A percentile compares a stretch with the other conserved stretches of the same genome.
Evolutionary conservation across 92 coral and sea anemone species (phyloP).

Genomic region (Pocillopora grandis): DNA sequence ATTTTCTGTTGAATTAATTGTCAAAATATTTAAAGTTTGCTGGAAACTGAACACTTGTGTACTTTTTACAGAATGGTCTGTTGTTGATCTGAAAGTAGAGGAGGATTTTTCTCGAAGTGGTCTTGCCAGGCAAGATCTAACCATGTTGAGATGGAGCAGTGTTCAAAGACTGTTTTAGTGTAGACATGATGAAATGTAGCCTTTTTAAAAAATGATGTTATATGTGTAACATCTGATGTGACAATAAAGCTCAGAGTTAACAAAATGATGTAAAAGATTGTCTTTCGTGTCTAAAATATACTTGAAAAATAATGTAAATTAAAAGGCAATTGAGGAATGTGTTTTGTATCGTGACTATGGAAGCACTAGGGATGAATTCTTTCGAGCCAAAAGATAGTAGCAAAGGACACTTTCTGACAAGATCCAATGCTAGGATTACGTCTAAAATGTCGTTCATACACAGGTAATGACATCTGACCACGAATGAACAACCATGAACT

Average conservation of each 20-base stretch:
- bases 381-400: too few relatives aligned
- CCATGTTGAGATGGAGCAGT: neutral
- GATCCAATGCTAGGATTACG: too few relatives aligned
- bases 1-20: too few relatives aligned
- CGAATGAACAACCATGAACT: too few relatives aligned
- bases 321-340: too few relatives aligned
- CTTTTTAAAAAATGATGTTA: neutral
- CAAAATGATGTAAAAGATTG: neutral
- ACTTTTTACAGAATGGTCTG: neutral
- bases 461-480: too few relatives aligned
- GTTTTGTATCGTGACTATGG: too few relatives aligned
- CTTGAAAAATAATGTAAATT: neutral
- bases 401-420: too few relatives aligned
- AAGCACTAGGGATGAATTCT: too few relatives aligned
- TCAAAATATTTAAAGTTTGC: too few relatives aligned
- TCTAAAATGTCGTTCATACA: too few relatives aligned
- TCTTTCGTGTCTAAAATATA: neutral
- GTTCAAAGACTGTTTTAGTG: neutral
- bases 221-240: constrained; percentile 24
- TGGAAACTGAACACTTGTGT: too few relatives aligned
- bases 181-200: neutral
- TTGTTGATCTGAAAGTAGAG: neutral
- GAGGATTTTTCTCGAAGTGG: neutral
- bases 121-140: neutral
- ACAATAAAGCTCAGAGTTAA: constrained; percentile 35